Conservation (phyloP, 2,888 invertebrate genomes). For the Limnephilus marmoratus region DNA sequence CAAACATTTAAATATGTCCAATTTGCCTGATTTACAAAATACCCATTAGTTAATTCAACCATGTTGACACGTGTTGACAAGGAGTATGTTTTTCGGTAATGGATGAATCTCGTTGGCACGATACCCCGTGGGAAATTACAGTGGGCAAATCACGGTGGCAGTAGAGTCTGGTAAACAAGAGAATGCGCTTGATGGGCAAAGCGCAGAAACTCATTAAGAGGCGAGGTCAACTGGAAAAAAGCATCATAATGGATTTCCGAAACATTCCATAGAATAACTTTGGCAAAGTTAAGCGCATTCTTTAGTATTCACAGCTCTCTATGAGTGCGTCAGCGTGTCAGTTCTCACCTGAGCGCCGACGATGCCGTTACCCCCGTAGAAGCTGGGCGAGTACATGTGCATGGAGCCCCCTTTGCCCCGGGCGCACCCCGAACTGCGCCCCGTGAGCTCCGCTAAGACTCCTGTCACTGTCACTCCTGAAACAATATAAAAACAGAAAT, state of each 20-base stretch:
- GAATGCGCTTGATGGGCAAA: too few relatives aligned
- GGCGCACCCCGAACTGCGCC: slow-evolving; percentile 90
- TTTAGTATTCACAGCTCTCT: too few relatives aligned
- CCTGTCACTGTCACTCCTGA: slow-evolving; percentile 70
- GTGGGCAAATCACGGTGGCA: background rate
- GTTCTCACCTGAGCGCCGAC: slow-evolving; percentile 95
- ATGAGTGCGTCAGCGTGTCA: background rate
- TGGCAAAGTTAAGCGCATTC: too few relatives aligned
- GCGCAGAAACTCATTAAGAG: too few relatives aligned
- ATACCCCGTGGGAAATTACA: background rate
- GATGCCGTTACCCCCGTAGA: slow-evolving; percentile 98
- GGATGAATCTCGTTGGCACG: background rate
- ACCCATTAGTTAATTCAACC: background rate
- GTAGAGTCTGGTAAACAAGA: background rate
- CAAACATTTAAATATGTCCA: background rate
- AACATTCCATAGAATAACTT: too few relatives aligned
- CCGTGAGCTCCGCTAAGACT: slow-evolving; percentile 94
- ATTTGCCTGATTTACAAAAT: background rate
- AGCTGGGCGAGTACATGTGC: slow-evolving; percentile 96
- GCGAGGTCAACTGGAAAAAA: too few relatives aligned
- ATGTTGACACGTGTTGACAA: background rate
- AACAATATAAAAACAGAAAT: background rate
- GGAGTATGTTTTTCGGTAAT: background rate
- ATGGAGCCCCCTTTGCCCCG: slow-evolving; percentile 99
- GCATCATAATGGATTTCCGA: too few relatives aligned